Conservation (phyloP, 2,888 invertebrate species). For the Sphaeridia pumilis region DNA sequence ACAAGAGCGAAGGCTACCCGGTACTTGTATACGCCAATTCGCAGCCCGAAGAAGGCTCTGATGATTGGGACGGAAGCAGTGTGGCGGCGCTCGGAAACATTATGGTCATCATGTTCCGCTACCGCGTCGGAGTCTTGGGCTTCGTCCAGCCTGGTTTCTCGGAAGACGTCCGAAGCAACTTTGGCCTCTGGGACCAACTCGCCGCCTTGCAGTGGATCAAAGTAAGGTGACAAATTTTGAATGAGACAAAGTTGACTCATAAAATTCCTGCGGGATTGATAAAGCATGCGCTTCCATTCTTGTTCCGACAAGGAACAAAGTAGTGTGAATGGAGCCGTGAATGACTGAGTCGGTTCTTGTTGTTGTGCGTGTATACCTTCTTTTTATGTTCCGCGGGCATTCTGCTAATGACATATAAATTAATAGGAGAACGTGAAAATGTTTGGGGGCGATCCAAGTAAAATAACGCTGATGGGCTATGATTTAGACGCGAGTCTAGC, state of each 20-base stretch:
- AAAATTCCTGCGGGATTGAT: too few species aligned
- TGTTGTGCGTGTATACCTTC: too few species aligned
- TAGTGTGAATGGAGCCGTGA: too few species aligned
- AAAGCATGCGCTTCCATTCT: too few species aligned
- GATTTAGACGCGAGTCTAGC: constrained; percentile 32
- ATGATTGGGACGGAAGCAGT: constrained; percentile 32
- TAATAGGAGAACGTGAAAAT: constrained; percentile 30
- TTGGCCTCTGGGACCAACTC: constrained; percentile 33
- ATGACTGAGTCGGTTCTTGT: too few species aligned
- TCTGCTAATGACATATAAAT: constrained; percentile 1
- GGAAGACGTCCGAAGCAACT: constrained; percentile 31
- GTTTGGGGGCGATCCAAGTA: constrained; percentile 33
- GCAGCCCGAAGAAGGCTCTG: constrained; percentile 25
- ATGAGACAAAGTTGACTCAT: too few species aligned
- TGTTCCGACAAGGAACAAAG: too few species aligned
- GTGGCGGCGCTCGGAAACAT: constrained; percentile 34
- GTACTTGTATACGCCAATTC: constrained; percentile 33
- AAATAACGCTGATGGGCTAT: constrained; percentile 29
- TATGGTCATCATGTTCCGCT: constrained; percentile 31
- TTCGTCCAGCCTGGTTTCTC: constrained; percentile 28
- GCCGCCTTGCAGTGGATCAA: constrained; percentile 35
- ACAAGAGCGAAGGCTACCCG: constrained; percentile 25
- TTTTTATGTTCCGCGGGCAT: neutral
- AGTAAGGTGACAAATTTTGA: too few species aligned
- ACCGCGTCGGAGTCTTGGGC: constrained; percentile 32